Conservation (phyloP, 2,888 invertebrate genomes). For the Chelonus formosanus region DNA sequence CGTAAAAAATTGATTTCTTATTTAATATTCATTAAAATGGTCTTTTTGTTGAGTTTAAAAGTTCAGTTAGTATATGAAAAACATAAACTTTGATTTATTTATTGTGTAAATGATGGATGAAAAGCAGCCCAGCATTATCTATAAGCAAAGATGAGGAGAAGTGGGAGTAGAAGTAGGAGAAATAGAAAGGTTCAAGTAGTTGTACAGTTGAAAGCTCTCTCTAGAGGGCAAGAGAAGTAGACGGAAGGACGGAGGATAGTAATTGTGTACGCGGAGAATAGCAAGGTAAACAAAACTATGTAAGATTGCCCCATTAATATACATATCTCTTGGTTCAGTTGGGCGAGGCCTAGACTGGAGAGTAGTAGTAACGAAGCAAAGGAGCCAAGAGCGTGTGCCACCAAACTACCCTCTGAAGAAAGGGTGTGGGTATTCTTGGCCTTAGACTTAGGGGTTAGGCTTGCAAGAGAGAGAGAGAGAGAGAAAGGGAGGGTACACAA, state of each 20-base stretch:
- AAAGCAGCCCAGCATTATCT: background rate
- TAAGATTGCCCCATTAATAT: constrained; percentile 67
- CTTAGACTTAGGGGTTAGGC: constrained; percentile 62
- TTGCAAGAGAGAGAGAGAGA: constrained; percentile 45
- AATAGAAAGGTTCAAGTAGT: constrained; percentile 4
- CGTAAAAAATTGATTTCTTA: too few relatives aligned
- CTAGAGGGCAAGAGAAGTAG: constrained; percentile 33
- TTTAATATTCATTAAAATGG: too few relatives aligned
- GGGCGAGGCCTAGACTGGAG: constrained; percentile 48
- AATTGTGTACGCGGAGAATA: constrained; percentile 65
- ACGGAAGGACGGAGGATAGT: constrained; percentile 53
- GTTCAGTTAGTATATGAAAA: too few relatives aligned
- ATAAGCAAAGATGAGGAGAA: constrained; percentile 7
- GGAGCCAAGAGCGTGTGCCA: constrained; percentile 39
- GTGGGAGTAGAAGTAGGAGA: background rate
- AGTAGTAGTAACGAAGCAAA: constrained; percentile 28
- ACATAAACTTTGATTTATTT: too few relatives aligned
- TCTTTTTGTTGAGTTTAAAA: too few relatives aligned
- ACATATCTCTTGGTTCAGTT: constrained; percentile 65
- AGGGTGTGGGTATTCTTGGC: constrained; percentile 62
- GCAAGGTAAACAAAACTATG: constrained; percentile 67
- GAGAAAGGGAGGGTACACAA: constrained; percentile 59
- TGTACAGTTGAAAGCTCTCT: constrained; percentile 37
- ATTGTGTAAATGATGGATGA: too few relatives aligned
- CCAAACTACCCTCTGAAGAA: constrained; percentile 28